phyloP scores from a whole-genome alignment of 2,113 vertebrate genomes.

The Semnornis frantzii region DNA sequence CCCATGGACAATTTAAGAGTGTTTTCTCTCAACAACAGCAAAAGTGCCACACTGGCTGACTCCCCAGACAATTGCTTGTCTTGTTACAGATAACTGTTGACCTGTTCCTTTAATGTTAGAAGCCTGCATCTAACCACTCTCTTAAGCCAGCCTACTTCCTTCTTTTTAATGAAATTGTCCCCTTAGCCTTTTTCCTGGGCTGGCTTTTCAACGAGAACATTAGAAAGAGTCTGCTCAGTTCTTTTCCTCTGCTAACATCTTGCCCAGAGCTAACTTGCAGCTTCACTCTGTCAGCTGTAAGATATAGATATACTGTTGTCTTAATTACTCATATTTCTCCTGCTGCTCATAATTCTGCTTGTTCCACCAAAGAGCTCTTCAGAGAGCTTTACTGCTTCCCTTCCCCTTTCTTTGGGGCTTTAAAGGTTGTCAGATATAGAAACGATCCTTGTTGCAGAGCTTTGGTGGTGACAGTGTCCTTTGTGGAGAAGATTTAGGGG shows the following conservation, averaged over 20 bases:
- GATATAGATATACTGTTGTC: slow-evolving; percentile 70
- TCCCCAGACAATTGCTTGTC: slow-evolving; percentile 42
- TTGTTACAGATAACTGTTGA: slow-evolving; percentile 58
- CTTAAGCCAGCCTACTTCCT: slow-evolving; percentile 44
- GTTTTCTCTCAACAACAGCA: slow-evolving; percentile 9
- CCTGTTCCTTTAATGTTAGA: slow-evolving; percentile 49
- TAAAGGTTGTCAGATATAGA: slow-evolving; percentile 62
- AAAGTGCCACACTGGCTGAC: not conserved
- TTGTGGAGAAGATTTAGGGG: slow-evolving; percentile 53
- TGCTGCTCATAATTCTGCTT: slow-evolving; percentile 68
- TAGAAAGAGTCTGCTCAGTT: slow-evolving; percentile 39
- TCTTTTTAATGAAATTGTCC: slow-evolving; percentile 56
- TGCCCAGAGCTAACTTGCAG: slow-evolving; percentile 59
- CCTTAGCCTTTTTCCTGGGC: slow-evolving; percentile 40
- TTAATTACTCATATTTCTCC: slow-evolving; percentile 73
- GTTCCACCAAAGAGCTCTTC: slow-evolving; percentile 54
- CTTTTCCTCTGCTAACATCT: slow-evolving; percentile 60
- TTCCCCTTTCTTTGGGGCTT: slow-evolving; percentile 57
- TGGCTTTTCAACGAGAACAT: slow-evolving; percentile 53
- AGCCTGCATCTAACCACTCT: slow-evolving; percentile 35
- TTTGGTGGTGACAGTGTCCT: slow-evolving; percentile 52
- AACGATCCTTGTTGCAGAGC: slow-evolving; percentile 47
- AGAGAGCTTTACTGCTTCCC: slow-evolving; percentile 49
- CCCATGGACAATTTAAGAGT: not conserved
- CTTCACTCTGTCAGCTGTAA: slow-evolving; percentile 54